Conservation (phyloP, 2,113 vertebrate genomes). For the Poeciliopsis prolifica region DNA sequence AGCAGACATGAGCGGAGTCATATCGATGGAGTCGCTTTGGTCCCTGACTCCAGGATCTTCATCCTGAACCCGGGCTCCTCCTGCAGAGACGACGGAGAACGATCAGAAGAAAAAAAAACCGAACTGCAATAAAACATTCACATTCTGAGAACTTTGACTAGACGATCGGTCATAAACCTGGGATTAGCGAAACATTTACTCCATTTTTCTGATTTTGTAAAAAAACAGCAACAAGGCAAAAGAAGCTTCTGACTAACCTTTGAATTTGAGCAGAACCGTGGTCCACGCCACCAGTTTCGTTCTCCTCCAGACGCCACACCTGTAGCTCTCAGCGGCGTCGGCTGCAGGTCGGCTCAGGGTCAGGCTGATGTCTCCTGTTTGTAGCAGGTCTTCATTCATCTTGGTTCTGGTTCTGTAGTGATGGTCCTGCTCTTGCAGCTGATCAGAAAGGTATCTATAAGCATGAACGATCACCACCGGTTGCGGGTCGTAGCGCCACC, state of each 20-base stretch:
- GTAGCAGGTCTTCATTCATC: not conserved
- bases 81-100: not conserved
- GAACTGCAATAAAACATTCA: too few relatives aligned
- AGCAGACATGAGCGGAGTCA: not conserved
- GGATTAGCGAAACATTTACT: too few relatives aligned
- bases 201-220: not conserved
- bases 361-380: constrained; percentile 7
- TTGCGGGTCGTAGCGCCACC: not conserved
- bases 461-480: not conserved
- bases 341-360: not conserved
- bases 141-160: too few relatives aligned
- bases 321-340: not conserved
- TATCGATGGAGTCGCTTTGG: not conserved
- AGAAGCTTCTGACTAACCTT: not conserved
- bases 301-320: not conserved
- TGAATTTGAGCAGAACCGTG: not conserved
- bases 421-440: not conserved
- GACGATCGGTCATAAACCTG: too few relatives aligned
- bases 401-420: not conserved
- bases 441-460: not conserved
- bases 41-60: not conserved
- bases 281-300: not conserved
- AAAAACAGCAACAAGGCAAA: not conserved
- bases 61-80: not conserved
- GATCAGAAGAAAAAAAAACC: not conserved